phyloP scores from a whole-genome alignment of 2,888 invertebrate species.

The Drosophila sordidula region DNA sequence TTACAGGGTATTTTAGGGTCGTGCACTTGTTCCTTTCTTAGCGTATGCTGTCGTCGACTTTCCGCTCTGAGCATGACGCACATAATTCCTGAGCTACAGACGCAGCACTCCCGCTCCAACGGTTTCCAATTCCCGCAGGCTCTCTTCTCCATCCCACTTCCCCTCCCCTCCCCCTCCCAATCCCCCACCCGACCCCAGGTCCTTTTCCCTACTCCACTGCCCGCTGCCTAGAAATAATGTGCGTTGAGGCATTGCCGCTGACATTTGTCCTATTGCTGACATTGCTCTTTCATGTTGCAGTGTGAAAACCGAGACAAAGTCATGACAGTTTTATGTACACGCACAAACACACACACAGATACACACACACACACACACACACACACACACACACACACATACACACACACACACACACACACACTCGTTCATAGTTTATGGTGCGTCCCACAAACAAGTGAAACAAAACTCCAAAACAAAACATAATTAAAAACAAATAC shows the following conservation, averaged over 20 bases:
- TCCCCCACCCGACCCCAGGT: neutral
- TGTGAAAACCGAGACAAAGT: slow-evolving; percentile 11
- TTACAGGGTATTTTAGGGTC: slow-evolving; percentile 7
- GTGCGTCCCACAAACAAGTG: slow-evolving; percentile 9
- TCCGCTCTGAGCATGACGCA: slow-evolving; percentile 74
- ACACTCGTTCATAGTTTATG: slow-evolving; percentile 7
- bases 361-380: slow-evolving; percentile 5
- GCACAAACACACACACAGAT: slow-evolving; percentile 4
- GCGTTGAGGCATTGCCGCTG: slow-evolving; percentile 56
- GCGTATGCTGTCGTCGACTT: slow-evolving; percentile 66
- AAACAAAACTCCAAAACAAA: slow-evolving; percentile 30
- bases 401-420: slow-evolving; percentile 5
- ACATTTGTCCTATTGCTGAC: slow-evolving; percentile 65
- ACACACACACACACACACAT: slow-evolving; percentile 2
- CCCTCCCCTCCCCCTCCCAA: neutral
- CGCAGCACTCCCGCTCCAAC: slow-evolving; percentile 23
- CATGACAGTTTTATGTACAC: slow-evolving; percentile 49
- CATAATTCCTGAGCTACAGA: slow-evolving; percentile 75
- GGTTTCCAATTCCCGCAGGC: neutral
- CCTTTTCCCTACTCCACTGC: too few relatives aligned
- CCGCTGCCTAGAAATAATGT: slow-evolving; percentile 47
- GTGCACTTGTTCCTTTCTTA: slow-evolving; percentile 11
- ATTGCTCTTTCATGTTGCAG: slow-evolving; percentile 53
- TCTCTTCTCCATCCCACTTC: neutral
- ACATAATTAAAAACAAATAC: slow-evolving; percentile 36